Evolutionary conservation across 64 coral and sea anemone genomes (phyloP), one percentile per base, ranked within the genome.

Genomic region (Montipora cactus): DNA sequence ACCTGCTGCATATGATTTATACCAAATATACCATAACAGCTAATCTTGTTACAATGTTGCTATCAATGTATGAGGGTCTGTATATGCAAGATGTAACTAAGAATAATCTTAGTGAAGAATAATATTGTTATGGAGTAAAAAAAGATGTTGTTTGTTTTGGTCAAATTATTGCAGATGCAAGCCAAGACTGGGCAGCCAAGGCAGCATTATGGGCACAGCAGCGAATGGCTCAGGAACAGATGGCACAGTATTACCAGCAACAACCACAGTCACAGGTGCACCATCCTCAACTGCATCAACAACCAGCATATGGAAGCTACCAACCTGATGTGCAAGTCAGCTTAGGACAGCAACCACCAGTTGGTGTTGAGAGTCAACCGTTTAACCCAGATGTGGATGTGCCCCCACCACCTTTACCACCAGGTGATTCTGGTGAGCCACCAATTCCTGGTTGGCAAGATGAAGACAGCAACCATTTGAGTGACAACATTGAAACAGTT

Each of bases 161-260:
- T 37, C 1, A 37, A 37, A 86, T 13, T 62, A 48, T 72, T 79
- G 1, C 28, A 98, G 97, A 95, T 69, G 62, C 97, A 8, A 95
- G 82, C 53, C 91, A 95, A 90, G 89, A 95, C 51, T 98, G 97
- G 97, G 97, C 97, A 6, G 94, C 97, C 4, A 87, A 90, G 50
- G 97, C 97, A 81, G 97, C 97, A 69, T 44, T 98, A 23, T 98
- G 97, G 97, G 97, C 97, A 4, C 97, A 98, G 57, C 97, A 98
- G 44, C 77, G 97, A 76, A 87, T 86, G 61, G 97, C 93, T 28
- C 94, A 98, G 69, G 94, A 93, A 57, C 90, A 98, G 51, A 93
- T 93, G 92, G 64, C 74, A 49, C 85, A 93, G 52, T 95, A 94
- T 44, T 92, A 95, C 81, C 97, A 98, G 53, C 94, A 97, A 55